phyloP scores from a whole-genome alignment of 2,888 invertebrate species.

The Chrysomela aeneicollis region DNA sequence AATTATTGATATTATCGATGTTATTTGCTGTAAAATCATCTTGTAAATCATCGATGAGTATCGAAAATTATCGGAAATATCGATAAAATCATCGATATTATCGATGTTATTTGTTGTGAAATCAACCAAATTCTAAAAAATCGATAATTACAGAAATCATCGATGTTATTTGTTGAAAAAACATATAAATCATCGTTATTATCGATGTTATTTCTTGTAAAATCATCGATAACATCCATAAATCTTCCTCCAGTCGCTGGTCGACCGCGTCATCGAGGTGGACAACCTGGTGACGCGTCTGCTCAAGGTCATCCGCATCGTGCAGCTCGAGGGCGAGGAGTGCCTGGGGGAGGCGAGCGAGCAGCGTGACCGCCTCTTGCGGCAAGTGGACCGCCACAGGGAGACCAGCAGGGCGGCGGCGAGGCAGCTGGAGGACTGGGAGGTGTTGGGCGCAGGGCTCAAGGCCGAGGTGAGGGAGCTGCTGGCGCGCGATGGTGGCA shows the following conservation, averaged over 20 bases:
- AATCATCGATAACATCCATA: too few species aligned
- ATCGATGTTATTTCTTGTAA: conserved; percentile 53
- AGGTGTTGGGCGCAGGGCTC: conserved; percentile 64
- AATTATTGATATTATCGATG: too few species aligned
- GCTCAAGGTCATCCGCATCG: conserved; percentile 72
- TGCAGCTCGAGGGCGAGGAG: conserved; percentile 75
- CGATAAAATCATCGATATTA: too few species aligned
- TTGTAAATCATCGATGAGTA: too few species aligned
- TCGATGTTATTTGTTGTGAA: too few species aligned
- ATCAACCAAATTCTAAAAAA: too few species aligned
- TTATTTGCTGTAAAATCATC: too few species aligned
- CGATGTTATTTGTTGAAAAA: too few species aligned
- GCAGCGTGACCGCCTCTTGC: conserved; percentile 65
- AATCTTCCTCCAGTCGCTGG: conserved; percentile 57
- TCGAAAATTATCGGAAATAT: too few species aligned
- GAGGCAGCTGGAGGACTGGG: conserved; percentile 65
- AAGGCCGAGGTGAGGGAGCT: conserved; percentile 67
- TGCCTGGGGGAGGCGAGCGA: conserved; percentile 72
- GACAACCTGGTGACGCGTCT: conserved; percentile 79
- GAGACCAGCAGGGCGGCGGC: conserved; percentile 56
- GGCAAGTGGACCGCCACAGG: conserved; percentile 58
- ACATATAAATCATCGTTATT: too few species aligned
- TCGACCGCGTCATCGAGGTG: conserved; percentile 71
- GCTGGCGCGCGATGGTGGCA: conserved; percentile 63
- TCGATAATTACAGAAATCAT: too few species aligned